phyloP scores from a whole-genome alignment of 2,888 invertebrate genomes.

The Argyresthia goedartella region DNA sequence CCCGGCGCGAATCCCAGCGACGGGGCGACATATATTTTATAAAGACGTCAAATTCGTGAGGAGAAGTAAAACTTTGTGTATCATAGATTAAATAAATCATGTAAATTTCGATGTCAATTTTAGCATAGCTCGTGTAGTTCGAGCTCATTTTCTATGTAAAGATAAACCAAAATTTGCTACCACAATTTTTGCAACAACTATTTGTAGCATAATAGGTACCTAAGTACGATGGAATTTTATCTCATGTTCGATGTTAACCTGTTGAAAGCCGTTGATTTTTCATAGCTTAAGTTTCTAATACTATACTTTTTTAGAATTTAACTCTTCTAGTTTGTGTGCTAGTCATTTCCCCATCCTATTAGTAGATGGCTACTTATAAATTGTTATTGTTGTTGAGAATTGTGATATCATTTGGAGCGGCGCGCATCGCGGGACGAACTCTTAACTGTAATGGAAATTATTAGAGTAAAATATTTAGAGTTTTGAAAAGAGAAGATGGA shows the following conservation, averaged over 20 bases:
- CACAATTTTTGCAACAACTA: slow-evolving; percentile 56
- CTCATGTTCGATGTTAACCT: slow-evolving; percentile 43
- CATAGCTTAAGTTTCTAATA: neutral
- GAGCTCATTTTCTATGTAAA: slow-evolving; percentile 43
- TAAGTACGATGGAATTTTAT: slow-evolving; percentile 33
- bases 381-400: slow-evolving; percentile 47
- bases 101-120: slow-evolving; percentile 68
- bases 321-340: neutral
- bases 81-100: slow-evolving; percentile 57
- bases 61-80: slow-evolving; percentile 43
- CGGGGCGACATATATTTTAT: slow-evolving; percentile 67
- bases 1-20: too few relatives aligned
- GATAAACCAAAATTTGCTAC: slow-evolving; percentile 39
- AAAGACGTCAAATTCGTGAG: slow-evolving; percentile 60
- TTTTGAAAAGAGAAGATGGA: too few relatives aligned
- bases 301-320: too few relatives aligned
- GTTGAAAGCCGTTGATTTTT: slow-evolving; percentile 16
- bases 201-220: slow-evolving; percentile 28
- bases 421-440: slow-evolving; percentile 25
- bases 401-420: slow-evolving; percentile 37
- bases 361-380: slow-evolving; percentile 8
- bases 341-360: neutral
- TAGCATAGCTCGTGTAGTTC: slow-evolving; percentile 45
- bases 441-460: neutral
- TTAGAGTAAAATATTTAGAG: neutral